These are phyloP conservation scores for Dioctria rufipes DNA, from an alignment of 2,888 invertebrate species.

Conservation along the genomic window DNA sequence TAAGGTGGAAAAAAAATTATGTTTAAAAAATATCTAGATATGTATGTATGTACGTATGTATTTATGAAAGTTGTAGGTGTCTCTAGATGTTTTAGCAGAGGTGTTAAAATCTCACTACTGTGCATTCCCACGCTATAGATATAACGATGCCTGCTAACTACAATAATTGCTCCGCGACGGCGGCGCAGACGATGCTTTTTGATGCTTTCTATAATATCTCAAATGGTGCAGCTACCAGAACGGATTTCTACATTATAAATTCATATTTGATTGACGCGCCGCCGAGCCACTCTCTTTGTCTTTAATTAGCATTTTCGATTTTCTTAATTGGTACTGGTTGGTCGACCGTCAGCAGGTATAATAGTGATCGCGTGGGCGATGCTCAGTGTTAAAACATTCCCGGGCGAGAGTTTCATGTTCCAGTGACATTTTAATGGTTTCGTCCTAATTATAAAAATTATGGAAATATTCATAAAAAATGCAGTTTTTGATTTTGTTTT, in stretches of 20 bases:
- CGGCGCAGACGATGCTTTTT: slow-evolving; percentile 2
- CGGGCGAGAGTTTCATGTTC: background rate
- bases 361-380: slow-evolving; percentile 22
- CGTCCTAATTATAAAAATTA: slow-evolving; percentile 25
- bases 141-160: slow-evolving; percentile 17
- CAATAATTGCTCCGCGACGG: slow-evolving; percentile 37
- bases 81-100: slow-evolving; percentile 37
- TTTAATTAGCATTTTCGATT: slow-evolving; percentile 48
- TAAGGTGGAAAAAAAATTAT: slow-evolving; percentile 26
- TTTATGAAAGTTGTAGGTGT: slow-evolving; percentile 3
- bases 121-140: slow-evolving; percentile 54
- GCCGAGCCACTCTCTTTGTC: slow-evolving; percentile 19
- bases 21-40: slow-evolving; percentile 4
- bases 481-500: too few relatives aligned
- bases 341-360: background rate
- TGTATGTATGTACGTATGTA: background rate
- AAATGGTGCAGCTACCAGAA: slow-evolving; percentile 28
- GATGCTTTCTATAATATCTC: slow-evolving; percentile 6
- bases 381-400: background rate
- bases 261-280: slow-evolving; percentile 32
- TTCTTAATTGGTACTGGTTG: slow-evolving; percentile 33
- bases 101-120: slow-evolving; percentile 58
- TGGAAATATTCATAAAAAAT: background rate
- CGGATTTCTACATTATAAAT: slow-evolving; percentile 45
- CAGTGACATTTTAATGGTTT: background rate